These are phyloP conservation scores for Dolichomitus sp. DNA, from an alignment of 2,888 invertebrate genomes.

Conservation along the genomic window DNA sequence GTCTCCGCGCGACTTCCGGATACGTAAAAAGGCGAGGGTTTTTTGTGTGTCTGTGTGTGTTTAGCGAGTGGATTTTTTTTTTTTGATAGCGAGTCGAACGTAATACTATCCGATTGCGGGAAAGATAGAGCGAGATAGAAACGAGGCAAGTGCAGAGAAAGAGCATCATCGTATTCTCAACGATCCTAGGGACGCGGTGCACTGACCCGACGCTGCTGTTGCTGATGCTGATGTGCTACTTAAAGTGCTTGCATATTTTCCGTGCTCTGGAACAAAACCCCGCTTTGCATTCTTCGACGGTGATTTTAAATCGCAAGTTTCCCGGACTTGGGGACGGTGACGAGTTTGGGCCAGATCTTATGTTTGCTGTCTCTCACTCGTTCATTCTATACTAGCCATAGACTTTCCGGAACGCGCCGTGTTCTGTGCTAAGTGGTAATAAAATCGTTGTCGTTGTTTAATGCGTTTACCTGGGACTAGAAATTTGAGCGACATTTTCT, in stretches of 20 bases:
- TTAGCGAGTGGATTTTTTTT: background rate
- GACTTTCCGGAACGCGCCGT: too few species aligned
- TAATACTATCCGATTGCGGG: conserved; percentile 46
- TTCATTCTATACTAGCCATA: too few species aligned
- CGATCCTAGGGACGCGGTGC: conserved; percentile 69
- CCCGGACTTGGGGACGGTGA: too few species aligned
- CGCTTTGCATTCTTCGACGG: too few species aligned
- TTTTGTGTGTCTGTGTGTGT: background rate
- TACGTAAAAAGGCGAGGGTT: background rate
- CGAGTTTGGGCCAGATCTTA: too few species aligned
- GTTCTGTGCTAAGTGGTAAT: too few species aligned
- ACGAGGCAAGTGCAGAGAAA: conserved; percentile 15
- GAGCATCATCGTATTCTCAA: conserved; percentile 14
- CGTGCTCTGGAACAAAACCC: background rate
- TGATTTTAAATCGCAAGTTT: too few species aligned
- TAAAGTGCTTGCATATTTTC: background rate
- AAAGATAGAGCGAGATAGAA: conserved; percentile 64
- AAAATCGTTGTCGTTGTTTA: too few species aligned
- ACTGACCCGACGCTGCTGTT: conserved; percentile 72
- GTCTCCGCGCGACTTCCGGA: background rate
- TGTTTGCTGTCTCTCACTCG: too few species aligned
- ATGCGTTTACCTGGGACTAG: too few species aligned
- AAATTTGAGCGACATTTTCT: too few species aligned
- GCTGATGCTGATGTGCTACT: conserved; percentile 4
- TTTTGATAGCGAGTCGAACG: background rate